Base-by-base conservation (phyloP, 2,888 invertebrate genomes). In the Idaea biselata region DNA sequence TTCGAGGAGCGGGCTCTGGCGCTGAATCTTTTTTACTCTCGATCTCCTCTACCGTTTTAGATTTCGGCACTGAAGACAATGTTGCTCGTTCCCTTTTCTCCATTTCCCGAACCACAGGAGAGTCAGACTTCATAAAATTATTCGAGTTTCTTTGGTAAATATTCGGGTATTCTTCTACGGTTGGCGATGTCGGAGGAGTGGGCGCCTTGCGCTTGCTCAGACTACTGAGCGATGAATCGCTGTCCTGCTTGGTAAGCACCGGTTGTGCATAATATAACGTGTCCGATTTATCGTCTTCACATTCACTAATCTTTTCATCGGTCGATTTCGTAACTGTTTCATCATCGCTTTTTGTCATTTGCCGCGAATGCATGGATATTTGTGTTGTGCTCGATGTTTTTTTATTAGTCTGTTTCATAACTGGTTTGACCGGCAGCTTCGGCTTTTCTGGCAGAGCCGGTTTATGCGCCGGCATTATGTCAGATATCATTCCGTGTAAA, bases 391-490 rank as follows among this genome's bases (percentile, higher is more conserved):
- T 79, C 63, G 76, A 69, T 72, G 68, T 80, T 77, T 91, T 91
- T 80, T 91, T 91, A 62, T 81, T 82, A 16, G 87, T 83, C 78
- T 90, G 90, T 72, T 94, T 93, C 69, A 94, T 94, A 70, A 93
- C 87, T 72, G 94, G 94, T 76, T 94, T 93, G 63, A 92, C 87
- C 58, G 94, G 93, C 67, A 94, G 86, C 68, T 93, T 93, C 0
- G 97, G 96, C 84, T 96, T 97, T 66, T 94, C 94, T 11, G 96
- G 96, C 66, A 96, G 88, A 73, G 94, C 94, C 0, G 97, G 96
- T 86, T 91, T 92, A 61, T 83, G 77, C 58, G 75, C 74, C 60
- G 89, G 86, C 73, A 91, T 82, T 76, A 91, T 87, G 69, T 91
- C 88, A 71, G 93, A 89, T 65, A 93, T 93, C 78, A 94, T 89